Percentiles rank a stretch among this genome's conserved stretches.
These are phyloP conservation scores for Alaudala cheleensis DNA, from an alignment of 2,113 vertebrate species.

Conservation along the genomic window DNA sequence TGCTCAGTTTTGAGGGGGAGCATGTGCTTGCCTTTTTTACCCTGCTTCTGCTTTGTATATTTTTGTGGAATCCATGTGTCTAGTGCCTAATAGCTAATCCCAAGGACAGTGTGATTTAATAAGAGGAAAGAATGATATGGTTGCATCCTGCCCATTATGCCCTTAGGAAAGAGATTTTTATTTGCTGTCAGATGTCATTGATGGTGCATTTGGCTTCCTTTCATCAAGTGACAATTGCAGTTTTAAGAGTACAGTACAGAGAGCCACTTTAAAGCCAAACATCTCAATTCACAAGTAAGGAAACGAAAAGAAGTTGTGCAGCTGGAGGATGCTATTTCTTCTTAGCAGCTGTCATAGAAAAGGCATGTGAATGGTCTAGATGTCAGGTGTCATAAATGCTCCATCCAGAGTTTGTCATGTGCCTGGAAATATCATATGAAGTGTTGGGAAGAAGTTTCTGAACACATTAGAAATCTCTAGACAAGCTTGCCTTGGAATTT, in stretches of 20 bases:
- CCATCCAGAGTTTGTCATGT: slow-evolving; percentile 56
- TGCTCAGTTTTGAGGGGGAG: slow-evolving; percentile 33
- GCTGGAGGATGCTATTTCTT: slow-evolving; percentile 77
- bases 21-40: slow-evolving; percentile 44
- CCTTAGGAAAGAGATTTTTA: slow-evolving; percentile 70
- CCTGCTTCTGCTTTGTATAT: slow-evolving; percentile 53
- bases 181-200: slow-evolving; percentile 69
- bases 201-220: slow-evolving; percentile 70
- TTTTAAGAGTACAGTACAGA: slow-evolving; percentile 66
- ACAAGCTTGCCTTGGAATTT: neutral
- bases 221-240: slow-evolving; percentile 59
- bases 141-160: slow-evolving; percentile 71
- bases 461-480: neutral
- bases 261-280: slow-evolving; percentile 75
- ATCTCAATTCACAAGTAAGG: slow-evolving; percentile 70
- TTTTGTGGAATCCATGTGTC: slow-evolving; percentile 52
- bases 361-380: slow-evolving; percentile 68
- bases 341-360: slow-evolving; percentile 72
- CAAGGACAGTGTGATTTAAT: slow-evolving; percentile 64
- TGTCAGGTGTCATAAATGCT: slow-evolving; percentile 70
- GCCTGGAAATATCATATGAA: slow-evolving; percentile 58
- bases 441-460: slow-evolving; percentile 15
- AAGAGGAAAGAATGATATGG: slow-evolving; percentile 51
- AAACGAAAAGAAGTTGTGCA: slow-evolving; percentile 72
- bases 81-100: slow-evolving; percentile 67